Conservation (phyloP, 2,888 invertebrate species). For the Drosophila niveifrons region DNA sequence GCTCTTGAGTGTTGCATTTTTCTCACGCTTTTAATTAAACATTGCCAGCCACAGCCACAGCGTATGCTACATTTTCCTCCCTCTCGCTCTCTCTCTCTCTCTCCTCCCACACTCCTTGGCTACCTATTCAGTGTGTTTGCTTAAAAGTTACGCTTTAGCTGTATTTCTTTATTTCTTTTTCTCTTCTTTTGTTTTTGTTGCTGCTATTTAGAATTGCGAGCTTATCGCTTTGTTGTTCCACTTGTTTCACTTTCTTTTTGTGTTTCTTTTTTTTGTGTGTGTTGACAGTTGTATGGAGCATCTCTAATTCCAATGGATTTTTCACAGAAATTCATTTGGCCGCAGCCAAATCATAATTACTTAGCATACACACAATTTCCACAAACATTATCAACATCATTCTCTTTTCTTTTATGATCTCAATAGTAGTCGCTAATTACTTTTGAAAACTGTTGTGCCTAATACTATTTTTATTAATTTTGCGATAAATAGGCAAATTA, state of each 20-base stretch:
- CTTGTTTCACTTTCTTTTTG: not conserved
- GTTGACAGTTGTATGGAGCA: slow-evolving; percentile 45
- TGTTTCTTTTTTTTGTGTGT: not conserved
- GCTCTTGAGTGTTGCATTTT: slow-evolving; percentile 73
- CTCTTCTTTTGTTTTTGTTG: slow-evolving; percentile 3
- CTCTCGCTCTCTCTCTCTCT: not conserved
- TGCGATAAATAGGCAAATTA: no score
- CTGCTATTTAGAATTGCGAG: slow-evolving; percentile 13
- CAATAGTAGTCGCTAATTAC: no score
- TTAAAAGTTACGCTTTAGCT: slow-evolving; percentile 24
- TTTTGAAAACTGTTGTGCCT: no score
- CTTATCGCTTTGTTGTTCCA: slow-evolving; percentile 7
- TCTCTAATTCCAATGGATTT: slow-evolving; percentile 13
- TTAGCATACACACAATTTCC: not conserved
- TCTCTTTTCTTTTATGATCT: no score
- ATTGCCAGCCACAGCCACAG: slow-evolving; percentile 45
- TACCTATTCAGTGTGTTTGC: slow-evolving; percentile 7
- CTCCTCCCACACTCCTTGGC: not conserved
- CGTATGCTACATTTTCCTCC: slow-evolving; percentile 44
- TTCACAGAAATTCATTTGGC: not conserved
- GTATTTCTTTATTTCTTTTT: slow-evolving; percentile 41
- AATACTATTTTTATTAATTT: no score
- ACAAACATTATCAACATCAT: not conserved
- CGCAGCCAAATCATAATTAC: not conserved
- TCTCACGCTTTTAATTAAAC: slow-evolving; percentile 76